Evolutionary conservation across 1,140 invertebrate genomes (phyloP), one percentile per base, ranked within the genome.

Genomic region (Papilio polyxenes): DNA sequence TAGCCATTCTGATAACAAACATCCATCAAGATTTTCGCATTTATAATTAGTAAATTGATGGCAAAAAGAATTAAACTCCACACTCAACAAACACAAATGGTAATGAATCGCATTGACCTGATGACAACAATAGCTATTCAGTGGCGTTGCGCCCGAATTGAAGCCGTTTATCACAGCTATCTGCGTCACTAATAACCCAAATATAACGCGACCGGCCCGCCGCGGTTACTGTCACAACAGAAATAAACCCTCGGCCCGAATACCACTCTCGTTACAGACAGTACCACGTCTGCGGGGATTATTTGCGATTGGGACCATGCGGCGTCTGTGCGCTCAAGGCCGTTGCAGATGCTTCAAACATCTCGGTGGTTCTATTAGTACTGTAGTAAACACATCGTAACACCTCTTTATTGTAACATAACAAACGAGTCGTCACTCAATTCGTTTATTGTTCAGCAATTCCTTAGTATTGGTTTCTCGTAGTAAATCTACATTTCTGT

Each of bases 121-220:
- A 80, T 86, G 87, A 89, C 85, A 90, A 93, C 88, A 92, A 92
- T 91, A 92, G 85, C 87, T 82, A 86, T 90, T 86, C 83, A 87
- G 84, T 87, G 85, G 87, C 84, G 87, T 69, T 79, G 83, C 75
- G 88, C 90, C 90, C 90, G 90, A 92, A 89, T 91, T 90, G 90
- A 87, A 87, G 87, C 83, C 83, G 87, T 91, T 91, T 88, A 92
- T 89, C 89, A 90, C 87, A 84, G 83, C 86, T 89, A 91, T 90
- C 88, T 92, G 91, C 92, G 91, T 93, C 92, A 94, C 87, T 90
- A 90, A 90, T 89, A 91, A 89, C 88, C 90, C 89, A 92, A 92
- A 93, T 94, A 94, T 92, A 92, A 91, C 86, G 82, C 79, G 83
- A 85, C 82, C 83, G 83, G 82, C 85, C 82, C 84, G 84, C 83